These are phyloP conservation scores for Eleutherodactylus coqui DNA, from an alignment of 2,797 vertebrate genomes.

Conservation along the genomic window DNA sequence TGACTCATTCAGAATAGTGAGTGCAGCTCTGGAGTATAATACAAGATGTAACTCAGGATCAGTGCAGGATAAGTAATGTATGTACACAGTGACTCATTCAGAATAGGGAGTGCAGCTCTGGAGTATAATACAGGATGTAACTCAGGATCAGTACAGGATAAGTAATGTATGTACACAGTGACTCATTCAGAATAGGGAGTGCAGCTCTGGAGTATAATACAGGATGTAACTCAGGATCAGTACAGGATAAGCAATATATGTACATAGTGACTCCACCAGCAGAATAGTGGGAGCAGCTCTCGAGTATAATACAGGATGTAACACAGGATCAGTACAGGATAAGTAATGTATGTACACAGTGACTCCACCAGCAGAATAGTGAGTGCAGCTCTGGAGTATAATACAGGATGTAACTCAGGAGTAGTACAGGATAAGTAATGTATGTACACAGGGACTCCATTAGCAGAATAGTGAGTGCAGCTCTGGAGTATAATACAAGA, in stretches of 20 bases:
- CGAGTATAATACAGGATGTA: neutral
- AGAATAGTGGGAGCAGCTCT: neutral
- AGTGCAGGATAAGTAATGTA: too few relatives aligned
- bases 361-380: too few relatives aligned
- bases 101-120: neutral
- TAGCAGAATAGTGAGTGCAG: neutral
- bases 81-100: neutral
- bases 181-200: neutral
- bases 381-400: too few relatives aligned
- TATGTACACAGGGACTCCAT: too few relatives aligned
- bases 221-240: neutral
- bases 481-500: neutral
- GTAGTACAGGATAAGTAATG: too few relatives aligned
- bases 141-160: too few relatives aligned
- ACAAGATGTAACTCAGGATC: neutral
- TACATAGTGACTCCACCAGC: neutral
- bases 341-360: too few relatives aligned
- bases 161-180: neutral
- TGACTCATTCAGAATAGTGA: neutral
- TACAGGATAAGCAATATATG: too few relatives aligned
- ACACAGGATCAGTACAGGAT: too few relatives aligned
- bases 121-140: neutral
- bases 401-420: too few relatives aligned
- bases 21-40: neutral
- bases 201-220: neutral